These are phyloP conservation scores for Muntiacus muntjak DNA, from an alignment of 2,113 vertebrate genomes.

Conservation along the genomic window DNA sequence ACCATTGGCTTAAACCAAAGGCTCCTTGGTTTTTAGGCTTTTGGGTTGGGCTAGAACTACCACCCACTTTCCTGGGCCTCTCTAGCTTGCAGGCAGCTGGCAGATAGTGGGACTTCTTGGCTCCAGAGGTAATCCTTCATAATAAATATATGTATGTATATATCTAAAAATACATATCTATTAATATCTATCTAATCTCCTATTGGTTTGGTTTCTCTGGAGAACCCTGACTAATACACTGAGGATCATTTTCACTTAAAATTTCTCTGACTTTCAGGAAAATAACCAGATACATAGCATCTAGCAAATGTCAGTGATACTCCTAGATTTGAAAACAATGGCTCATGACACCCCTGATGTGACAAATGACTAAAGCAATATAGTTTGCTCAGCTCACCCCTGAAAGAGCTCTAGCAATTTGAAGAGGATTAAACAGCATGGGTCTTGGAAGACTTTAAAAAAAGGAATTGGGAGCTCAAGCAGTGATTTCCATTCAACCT, in stretches of 20 bases:
- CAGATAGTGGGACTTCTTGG: background rate
- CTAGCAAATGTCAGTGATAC: background rate
- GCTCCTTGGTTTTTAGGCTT: background rate
- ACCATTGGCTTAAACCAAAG: background rate
- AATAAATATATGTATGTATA: background rate
- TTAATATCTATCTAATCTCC: background rate
- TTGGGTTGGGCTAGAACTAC: background rate
- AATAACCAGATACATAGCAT: background rate
- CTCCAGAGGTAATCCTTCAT: background rate
- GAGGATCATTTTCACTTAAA: constrained; percentile 24
- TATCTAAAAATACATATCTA: background rate
- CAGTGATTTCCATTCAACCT: background rate
- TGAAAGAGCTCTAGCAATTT: background rate
- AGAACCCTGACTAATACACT: background rate
- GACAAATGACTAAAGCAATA: background rate
- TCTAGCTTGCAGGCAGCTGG: background rate
- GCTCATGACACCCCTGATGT: background rate
- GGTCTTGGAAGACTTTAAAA: background rate
- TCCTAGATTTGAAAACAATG: background rate
- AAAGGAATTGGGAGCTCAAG: background rate
- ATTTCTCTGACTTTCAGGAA: background rate
- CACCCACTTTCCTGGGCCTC: background rate
- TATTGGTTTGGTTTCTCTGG: background rate
- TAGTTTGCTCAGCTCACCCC: background rate
- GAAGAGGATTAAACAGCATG: background rate